A percentile compares a stretch with the other conserved stretches of the same genome.
Conservation (phyloP, 2,888 invertebrate species). For the Yponomeuta evonymella region DNA sequence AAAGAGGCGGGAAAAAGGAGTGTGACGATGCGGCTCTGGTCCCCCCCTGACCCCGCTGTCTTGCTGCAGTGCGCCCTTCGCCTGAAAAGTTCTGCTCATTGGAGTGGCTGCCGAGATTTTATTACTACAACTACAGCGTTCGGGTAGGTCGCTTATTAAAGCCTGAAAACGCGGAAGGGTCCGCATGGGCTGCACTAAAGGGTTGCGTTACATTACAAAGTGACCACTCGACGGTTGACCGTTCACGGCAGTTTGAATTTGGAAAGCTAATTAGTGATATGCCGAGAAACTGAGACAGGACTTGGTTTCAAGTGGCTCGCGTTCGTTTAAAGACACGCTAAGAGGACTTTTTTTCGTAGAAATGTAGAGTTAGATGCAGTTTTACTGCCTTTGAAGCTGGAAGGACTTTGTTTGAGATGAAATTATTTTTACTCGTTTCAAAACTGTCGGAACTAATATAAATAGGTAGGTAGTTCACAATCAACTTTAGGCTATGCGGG, state of each 20-base stretch:
- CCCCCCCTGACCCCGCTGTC: constrained; percentile 29
- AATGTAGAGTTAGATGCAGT: background rate
- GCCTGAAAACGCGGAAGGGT: constrained; percentile 22
- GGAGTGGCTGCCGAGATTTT: constrained; percentile 74
- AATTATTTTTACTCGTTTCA: too few relatives aligned
- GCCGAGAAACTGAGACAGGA: constrained; percentile 41
- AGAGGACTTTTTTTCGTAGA: too few relatives aligned
- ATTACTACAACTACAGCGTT: constrained; percentile 70
- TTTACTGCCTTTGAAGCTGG: too few relatives aligned
- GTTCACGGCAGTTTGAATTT: constrained; percentile 62
- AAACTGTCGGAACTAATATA: background rate
- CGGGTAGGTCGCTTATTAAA: constrained; percentile 50
- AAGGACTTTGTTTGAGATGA: too few relatives aligned
- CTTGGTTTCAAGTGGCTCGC: constrained; percentile 4
- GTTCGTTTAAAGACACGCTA: background rate
- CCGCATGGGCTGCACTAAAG: constrained; percentile 16
- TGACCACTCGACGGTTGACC: constrained; percentile 47
- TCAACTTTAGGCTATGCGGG: constrained; percentile 2
- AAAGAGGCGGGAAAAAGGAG: constrained; percentile 4
- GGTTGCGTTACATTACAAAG: background rate
- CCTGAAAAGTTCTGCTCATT: constrained; percentile 76
- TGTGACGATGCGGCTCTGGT: constrained; percentile 64
- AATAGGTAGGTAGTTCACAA: background rate
- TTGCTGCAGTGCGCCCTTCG: constrained; percentile 52
- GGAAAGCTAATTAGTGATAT: constrained; percentile 58